These are phyloP conservation scores for Arvicanthis niloticus DNA, from an alignment of 2,113 vertebrate genomes.

Conservation along the genomic window DNA sequence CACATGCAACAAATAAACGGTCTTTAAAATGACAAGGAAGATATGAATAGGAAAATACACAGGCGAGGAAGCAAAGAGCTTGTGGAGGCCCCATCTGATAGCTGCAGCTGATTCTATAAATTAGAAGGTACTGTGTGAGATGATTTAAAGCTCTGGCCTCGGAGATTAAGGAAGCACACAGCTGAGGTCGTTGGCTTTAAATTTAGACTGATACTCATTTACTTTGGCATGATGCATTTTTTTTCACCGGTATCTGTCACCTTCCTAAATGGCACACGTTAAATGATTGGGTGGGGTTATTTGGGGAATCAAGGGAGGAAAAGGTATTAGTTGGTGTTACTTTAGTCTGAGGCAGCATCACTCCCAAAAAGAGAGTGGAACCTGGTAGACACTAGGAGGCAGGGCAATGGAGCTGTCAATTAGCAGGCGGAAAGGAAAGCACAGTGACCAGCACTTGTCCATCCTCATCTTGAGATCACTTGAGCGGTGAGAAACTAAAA, in stretches of 20 bases:
- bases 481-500: not conserved
- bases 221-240: not conserved
- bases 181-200: not conserved
- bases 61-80: not conserved
- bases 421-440: not conserved
- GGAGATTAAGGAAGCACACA: not conserved
- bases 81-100: not conserved
- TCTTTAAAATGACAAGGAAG: not conserved
- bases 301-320: not conserved
- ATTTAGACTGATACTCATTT: not conserved
- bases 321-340: not conserved
- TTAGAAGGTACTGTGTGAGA: not conserved
- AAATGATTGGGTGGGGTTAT: conserved; percentile 31
- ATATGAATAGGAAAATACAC: not conserved
- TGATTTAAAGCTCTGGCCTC: not conserved
- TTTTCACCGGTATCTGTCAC: not conserved
- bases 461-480: not conserved
- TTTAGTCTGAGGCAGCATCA: conserved; percentile 13
- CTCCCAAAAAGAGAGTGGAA: conserved; percentile 33
- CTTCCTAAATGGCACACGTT: conserved; percentile 29
- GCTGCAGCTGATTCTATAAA: not conserved
- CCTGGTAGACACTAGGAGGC: not conserved
- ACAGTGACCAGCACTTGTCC: not conserved
- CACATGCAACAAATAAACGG: not conserved
- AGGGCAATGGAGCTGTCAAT: not conserved